Evolutionary conservation across 2,113 vertebrate species (phyloP).

Genomic region (Corythornis madagascariensis): DNA sequence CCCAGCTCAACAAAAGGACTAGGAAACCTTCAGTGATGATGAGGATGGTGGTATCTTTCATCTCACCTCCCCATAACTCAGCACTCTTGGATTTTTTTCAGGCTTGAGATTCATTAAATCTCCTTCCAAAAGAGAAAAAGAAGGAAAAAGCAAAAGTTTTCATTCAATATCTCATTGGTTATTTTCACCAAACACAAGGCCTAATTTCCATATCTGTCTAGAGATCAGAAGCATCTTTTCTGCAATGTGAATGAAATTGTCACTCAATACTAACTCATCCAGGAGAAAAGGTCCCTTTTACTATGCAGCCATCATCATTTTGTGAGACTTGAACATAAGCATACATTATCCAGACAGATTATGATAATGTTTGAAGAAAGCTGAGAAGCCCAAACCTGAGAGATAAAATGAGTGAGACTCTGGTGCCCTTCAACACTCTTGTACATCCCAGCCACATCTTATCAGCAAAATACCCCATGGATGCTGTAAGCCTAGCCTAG

Average conservation of each 20-base stretch:
- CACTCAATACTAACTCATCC: neutral
- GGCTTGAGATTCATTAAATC: neutral
- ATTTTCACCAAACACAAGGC: neutral
- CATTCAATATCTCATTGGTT: neutral
- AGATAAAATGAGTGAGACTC: neutral
- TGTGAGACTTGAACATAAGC: neutral
- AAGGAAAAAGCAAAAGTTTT: neutral
- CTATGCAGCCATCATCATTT: neutral
- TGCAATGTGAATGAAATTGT: neutral
- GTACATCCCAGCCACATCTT: neutral
- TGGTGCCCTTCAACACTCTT: neutral
- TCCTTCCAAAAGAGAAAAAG: neutral
- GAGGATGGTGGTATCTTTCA: neutral
- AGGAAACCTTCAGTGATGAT: neutral
- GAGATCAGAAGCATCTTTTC: neutral
- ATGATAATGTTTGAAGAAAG: neutral
- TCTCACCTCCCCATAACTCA: neutral
- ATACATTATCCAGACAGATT: neutral
- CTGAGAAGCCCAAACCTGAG: neutral
- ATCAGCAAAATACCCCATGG: neutral
- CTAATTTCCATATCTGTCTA: neutral
- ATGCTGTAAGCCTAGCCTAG: neutral
- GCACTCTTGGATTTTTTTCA: neutral
- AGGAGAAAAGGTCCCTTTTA: neutral
- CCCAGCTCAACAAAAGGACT: neutral